These are phyloP conservation scores for Eupeodes latifasciatus DNA, from an alignment of 2,888 invertebrate genomes.

Conservation along the genomic window DNA sequence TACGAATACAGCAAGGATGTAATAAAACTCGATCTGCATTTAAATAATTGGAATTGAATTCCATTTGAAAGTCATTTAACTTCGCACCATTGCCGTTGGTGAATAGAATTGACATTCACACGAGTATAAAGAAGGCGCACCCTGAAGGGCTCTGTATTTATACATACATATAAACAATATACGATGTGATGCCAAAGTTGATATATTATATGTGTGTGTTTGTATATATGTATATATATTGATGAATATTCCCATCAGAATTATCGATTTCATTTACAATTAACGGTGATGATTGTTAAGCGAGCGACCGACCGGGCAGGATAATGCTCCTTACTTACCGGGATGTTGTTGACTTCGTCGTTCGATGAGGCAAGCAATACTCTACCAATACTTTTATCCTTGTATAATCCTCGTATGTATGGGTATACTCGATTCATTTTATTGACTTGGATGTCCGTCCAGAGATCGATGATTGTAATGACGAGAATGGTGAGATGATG, in stretches of 20 bases:
- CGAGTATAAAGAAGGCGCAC: slow-evolving; percentile 32
- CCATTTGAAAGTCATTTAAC: slow-evolving; percentile 76
- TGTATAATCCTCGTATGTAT: too few species aligned
- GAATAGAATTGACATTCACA: slow-evolving; percentile 76
- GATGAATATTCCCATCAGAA: slow-evolving; percentile 60
- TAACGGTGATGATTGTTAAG: slow-evolving; percentile 73
- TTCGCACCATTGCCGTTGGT: slow-evolving; percentile 73
- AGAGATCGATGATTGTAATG: slow-evolving; percentile 51
- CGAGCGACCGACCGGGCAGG: slow-evolving; percentile 42
- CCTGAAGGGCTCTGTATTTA: neutral
- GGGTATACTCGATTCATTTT: slow-evolving; percentile 13
- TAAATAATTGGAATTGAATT: slow-evolving; percentile 77
- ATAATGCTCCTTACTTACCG: slow-evolving; percentile 43
- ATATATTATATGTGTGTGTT: neutral
- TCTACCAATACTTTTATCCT: slow-evolving; percentile 15
- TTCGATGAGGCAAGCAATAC: slow-evolving; percentile 43
- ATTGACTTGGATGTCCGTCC: slow-evolving; percentile 46
- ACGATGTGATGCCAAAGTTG: neutral
- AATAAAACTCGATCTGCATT: slow-evolving; percentile 76
- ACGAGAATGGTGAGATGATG: neutral
- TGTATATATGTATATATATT: neutral
- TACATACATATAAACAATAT: neutral
- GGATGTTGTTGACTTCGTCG: slow-evolving; percentile 43
- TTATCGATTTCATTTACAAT: slow-evolving; percentile 76
- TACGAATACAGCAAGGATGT: slow-evolving; percentile 61